Evolutionary conservation across 2,888 invertebrate species (phyloP).

Genomic region (Melieria picta): DNA sequence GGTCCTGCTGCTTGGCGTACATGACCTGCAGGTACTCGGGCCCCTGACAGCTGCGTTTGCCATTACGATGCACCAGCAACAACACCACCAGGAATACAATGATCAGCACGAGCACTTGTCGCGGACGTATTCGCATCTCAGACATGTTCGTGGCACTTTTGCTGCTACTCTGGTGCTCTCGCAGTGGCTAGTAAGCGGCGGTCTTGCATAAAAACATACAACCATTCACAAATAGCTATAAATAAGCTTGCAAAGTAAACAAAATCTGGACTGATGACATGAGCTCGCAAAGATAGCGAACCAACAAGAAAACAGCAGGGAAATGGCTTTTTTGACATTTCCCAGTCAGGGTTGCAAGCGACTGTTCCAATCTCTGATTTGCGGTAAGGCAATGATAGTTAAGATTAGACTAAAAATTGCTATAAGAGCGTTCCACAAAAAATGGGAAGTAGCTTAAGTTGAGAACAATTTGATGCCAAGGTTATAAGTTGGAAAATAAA

Average conservation of each 20-base stretch:
- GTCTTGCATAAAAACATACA: background rate
- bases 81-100: constrained; percentile 58
- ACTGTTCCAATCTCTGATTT: no score
- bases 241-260: background rate
- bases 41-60: constrained; percentile 55
- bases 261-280: background rate
- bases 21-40: constrained; percentile 57
- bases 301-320: background rate
- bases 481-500: no score
- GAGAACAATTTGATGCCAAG: no score
- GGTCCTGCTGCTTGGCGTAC: constrained; percentile 49
- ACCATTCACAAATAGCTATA: background rate
- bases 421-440: no score
- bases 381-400: no score
- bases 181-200: no score
- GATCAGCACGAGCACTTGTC: constrained; percentile 60
- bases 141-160: constrained; percentile 48
- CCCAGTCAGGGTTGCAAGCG: background rate
- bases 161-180: no score
- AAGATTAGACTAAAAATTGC: no score
- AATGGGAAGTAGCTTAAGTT: no score
- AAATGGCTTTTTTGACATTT: background rate
- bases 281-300: background rate
- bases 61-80: constrained; percentile 60
- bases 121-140: constrained; percentile 61